These are phyloP conservation scores for Malurus elegans DNA, from an alignment of 2,113 vertebrate species.

Conservation along the genomic window DNA sequence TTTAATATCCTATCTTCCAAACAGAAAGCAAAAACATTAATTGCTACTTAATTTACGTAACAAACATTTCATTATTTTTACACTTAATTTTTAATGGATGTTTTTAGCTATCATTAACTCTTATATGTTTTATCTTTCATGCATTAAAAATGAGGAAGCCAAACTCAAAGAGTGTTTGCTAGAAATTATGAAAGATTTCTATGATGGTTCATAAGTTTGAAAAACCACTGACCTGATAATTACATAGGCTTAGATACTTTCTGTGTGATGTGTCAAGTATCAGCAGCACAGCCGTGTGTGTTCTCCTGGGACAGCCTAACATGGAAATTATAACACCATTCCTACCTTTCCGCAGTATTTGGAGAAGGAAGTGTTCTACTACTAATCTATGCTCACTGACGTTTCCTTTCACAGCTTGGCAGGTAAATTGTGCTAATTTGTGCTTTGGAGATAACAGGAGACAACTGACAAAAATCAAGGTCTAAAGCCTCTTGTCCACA, in stretches of 20 bases:
- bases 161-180: constrained; percentile 51
- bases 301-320: not conserved
- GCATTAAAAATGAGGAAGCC: constrained; percentile 49
- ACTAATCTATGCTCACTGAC: not conserved
- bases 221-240: constrained; percentile 55
- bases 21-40: constrained; percentile 71
- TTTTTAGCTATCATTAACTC: constrained; percentile 56
- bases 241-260: not conserved
- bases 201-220: constrained; percentile 52
- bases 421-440: not conserved
- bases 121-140: constrained; percentile 18
- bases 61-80: constrained; percentile 73
- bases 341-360: not conserved
- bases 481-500: not conserved
- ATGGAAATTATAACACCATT: not conserved
- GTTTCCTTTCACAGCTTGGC: not conserved
- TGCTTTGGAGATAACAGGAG: not conserved
- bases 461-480: not conserved
- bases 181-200: constrained; percentile 58
- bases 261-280: not conserved
- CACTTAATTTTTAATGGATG: constrained; percentile 65
- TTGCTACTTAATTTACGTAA: constrained; percentile 78
- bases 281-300: not conserved
- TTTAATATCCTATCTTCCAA: constrained; percentile 71
- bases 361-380: not conserved